phyloP scores from a whole-genome alignment of 2,113 vertebrate genomes.

The Thamnophis sirtalis region DNA sequence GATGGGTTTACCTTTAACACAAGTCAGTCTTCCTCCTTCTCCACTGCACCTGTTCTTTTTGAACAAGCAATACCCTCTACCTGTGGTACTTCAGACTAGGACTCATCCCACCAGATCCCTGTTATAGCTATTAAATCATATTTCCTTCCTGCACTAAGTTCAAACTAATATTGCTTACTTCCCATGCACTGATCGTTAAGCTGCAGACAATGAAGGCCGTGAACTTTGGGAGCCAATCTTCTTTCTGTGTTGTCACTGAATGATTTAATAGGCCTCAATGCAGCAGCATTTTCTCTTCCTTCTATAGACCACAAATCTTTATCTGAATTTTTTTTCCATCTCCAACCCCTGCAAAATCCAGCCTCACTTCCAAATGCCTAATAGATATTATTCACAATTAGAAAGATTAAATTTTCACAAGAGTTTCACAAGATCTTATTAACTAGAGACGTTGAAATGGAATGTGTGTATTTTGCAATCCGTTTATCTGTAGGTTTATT shows the following conservation, averaged over 20 bases:
- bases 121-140: not conserved
- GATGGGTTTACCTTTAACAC: not conserved
- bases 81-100: not conserved
- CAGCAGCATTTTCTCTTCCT: not conserved
- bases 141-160: not conserved
- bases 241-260: not conserved
- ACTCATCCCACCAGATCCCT: not conserved
- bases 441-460: not conserved
- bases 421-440: not conserved
- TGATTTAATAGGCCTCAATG: not conserved
- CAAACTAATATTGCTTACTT: not conserved
- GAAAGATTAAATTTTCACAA: not conserved
- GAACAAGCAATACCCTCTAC: not conserved
- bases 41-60: not conserved
- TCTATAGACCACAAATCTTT: not conserved
- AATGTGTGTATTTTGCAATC: not conserved
- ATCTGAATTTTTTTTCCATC: not conserved
- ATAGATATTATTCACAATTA: not conserved
- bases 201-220: not conserved
- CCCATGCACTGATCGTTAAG: not conserved
- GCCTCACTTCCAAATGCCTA: not conserved
- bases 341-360: not conserved
- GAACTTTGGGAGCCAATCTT: not conserved
- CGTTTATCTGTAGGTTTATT: not conserved
- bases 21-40: not conserved